Percentiles rank a stretch among this genome's conserved stretches.
Evolutionary conservation across 1,140 invertebrate species (phyloP).

Genomic region (Dryas iulia): DNA sequence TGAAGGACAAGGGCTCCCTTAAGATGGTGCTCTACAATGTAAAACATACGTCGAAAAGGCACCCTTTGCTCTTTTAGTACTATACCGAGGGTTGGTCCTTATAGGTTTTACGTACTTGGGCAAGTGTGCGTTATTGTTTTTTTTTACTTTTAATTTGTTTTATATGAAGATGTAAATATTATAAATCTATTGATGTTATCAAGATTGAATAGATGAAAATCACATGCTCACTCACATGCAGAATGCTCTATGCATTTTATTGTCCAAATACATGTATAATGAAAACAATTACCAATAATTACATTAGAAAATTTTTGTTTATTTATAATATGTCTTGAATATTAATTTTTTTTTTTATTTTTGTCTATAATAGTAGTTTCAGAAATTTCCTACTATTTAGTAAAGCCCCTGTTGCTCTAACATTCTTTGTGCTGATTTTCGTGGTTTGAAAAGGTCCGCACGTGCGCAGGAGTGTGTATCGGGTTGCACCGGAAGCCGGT

Average conservation of each 20-base stretch:
- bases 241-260: no score
- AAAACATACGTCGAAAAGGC: constrained; percentile 55
- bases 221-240: no score
- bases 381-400: constrained; percentile 24
- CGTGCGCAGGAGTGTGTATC: constrained; percentile 79
- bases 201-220: no score
- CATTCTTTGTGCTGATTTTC: constrained; percentile 60
- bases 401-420: constrained; percentile 41
- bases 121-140: constrained; percentile 32
- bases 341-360: neutral
- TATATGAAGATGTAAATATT: neutral
- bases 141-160: neutral
- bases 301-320: no score
- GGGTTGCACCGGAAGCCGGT: constrained; percentile 74
- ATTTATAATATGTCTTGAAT: neutral
- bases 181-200: no score
- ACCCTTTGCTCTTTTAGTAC: constrained; percentile 73
- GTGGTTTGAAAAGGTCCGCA: constrained; percentile 75
- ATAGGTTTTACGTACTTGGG: constrained; percentile 50
- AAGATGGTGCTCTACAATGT: constrained; percentile 52
- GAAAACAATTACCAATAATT: no score
- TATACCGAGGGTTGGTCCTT: constrained; percentile 49
- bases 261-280: no score
- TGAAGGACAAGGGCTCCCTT: constrained; percentile 63
- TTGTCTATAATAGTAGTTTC: neutral